Conservation (phyloP, 1,140 invertebrate species). For the Tenebrio molitor region DNA sequence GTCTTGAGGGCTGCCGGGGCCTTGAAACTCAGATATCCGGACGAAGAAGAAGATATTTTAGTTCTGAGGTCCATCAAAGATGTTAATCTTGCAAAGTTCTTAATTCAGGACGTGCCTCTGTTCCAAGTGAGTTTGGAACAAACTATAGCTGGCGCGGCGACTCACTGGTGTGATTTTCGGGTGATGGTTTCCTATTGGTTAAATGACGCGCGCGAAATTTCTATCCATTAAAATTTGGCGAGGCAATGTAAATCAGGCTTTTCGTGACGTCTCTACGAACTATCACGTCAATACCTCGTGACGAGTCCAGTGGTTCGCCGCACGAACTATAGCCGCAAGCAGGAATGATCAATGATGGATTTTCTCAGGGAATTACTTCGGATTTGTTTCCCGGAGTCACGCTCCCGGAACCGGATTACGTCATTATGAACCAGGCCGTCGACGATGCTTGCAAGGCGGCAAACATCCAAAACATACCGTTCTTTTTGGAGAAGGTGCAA, state of each 20-base stretch:
- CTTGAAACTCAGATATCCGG: slow-evolving; percentile 90
- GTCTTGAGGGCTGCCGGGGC: slow-evolving; percentile 92
- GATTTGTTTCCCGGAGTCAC: slow-evolving; percentile 90
- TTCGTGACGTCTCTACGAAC: too few relatives aligned
- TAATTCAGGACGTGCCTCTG: slow-evolving; percentile 88
- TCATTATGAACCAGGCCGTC: slow-evolving; percentile 73
- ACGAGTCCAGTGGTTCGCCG: too few relatives aligned
- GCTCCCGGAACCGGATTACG: slow-evolving; percentile 83
- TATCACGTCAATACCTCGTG: too few relatives aligned
- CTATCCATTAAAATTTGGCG: too few relatives aligned
- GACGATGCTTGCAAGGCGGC: slow-evolving; percentile 77
- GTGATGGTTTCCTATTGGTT: too few relatives aligned
- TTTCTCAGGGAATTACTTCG: slow-evolving; percentile 85
- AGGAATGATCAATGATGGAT: too few relatives aligned
- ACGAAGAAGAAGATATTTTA: slow-evolving; percentile 85
- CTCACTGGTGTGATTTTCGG: too few relatives aligned
- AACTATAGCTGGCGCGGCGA: too few relatives aligned
- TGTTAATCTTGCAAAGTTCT: slow-evolving; percentile 94
- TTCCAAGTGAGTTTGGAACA: slow-evolving; percentile 74
- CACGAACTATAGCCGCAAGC: too few relatives aligned
- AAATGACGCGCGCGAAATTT: too few relatives aligned
- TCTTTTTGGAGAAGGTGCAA: slow-evolving; percentile 92
- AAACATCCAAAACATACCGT: slow-evolving; percentile 87
- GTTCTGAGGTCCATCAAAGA: slow-evolving; percentile 92
- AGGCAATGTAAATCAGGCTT: too few relatives aligned